Evolutionary conservation across 2,888 invertebrate genomes (phyloP).

Genomic region (Trissoscelio sp.): DNA sequence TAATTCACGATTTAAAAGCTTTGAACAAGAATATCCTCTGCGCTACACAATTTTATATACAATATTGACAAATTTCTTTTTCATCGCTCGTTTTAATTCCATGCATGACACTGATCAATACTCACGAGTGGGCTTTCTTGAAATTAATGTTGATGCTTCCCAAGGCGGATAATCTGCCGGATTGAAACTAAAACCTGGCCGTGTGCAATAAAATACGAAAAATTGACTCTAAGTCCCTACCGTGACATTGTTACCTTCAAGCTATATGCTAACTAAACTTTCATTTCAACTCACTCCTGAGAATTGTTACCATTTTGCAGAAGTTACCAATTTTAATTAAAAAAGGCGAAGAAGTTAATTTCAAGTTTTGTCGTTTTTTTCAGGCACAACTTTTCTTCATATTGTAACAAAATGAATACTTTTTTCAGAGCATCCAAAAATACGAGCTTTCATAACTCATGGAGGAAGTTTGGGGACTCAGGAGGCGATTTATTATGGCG

Average conservation of each 20-base stretch:
- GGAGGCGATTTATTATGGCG: conserved; percentile 78
- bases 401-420: neutral
- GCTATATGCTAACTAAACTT: too few species aligned
- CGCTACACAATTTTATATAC: conserved; percentile 6
- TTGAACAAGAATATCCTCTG: conserved; percentile 7
- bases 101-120: conserved; percentile 12
- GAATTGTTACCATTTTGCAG: too few species aligned
- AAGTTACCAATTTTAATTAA: too few species aligned
- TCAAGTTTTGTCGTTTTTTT: too few species aligned
- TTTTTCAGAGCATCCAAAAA: conserved; percentile 77
- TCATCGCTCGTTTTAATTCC: conserved; percentile 1
- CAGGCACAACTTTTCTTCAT: too few species aligned
- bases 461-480: conserved; percentile 80
- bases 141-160: conserved; percentile 3
- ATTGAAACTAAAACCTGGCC: neutral
- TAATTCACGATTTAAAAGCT: conserved; percentile 28
- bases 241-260: too few species aligned
- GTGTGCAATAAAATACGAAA: neutral
- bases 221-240: too few species aligned
- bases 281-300: too few species aligned
- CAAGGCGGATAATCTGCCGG: neutral
- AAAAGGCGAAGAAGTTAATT: too few species aligned
- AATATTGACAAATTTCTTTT: conserved; percentile 2
- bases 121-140: neutral
- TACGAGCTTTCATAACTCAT: conserved; percentile 79